Evolutionary conservation across 35 echinoderm and acorn worm genomes (phyloP).

Genomic region (Amphiura filiformis): DNA sequence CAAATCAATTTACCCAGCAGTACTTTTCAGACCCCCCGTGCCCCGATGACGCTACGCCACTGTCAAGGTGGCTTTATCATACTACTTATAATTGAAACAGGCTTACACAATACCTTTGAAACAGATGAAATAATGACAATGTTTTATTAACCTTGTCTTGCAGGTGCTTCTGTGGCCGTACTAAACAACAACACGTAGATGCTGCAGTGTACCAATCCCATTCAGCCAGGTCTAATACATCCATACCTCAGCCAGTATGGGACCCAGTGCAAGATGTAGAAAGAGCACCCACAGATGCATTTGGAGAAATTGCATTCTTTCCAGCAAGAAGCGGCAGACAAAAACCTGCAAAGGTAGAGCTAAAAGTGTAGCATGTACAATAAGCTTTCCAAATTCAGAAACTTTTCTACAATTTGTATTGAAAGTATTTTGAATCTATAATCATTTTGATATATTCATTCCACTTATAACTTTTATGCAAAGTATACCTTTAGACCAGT

Average conservation of each 20-base stretch:
- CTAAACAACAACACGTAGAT: not conserved
- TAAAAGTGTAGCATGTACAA: not conserved
- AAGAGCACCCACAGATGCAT: constrained; percentile 7
- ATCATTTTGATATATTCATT: not conserved
- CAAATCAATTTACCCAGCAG: too few relatives aligned
- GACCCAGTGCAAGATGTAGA: not conserved
- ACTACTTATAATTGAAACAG: too few relatives aligned
- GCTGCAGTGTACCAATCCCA: not conserved
- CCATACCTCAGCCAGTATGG: not conserved
- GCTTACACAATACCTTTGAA: too few relatives aligned
- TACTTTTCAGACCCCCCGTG: too few relatives aligned
- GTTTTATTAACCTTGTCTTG: too few relatives aligned
- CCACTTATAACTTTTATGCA: too few relatives aligned
- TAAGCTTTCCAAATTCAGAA: not conserved
- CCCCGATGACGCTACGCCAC: too few relatives aligned
- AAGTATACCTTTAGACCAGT: too few relatives aligned
- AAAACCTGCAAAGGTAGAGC: constrained; percentile 19
- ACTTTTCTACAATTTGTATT: not conserved
- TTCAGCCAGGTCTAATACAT: not conserved
- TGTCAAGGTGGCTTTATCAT: too few relatives aligned
- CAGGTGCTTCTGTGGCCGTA: not conserved
- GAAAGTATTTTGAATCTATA: not conserved
- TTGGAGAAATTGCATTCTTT: constrained; percentile 24
- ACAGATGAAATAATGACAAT: too few relatives aligned
- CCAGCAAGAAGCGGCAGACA: not conserved